Conservation (phyloP, 2,797 vertebrate genomes). For the Urosaurus nigricauda region DNA sequence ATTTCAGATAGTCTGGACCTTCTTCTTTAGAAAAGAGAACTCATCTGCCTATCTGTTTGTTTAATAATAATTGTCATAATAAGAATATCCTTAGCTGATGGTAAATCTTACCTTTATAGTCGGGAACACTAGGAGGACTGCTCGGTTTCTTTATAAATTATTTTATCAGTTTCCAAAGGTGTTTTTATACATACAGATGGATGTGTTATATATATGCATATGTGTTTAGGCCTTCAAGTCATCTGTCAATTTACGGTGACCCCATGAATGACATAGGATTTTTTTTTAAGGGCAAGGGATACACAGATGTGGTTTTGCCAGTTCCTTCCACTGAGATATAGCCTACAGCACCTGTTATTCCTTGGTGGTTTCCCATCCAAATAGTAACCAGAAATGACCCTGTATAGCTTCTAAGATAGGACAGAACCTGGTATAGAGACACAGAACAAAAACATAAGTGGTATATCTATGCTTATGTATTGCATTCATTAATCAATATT, state of each 20-base stretch:
- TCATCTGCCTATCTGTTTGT: neutral
- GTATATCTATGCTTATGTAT: accelerated
- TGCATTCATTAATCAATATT: neutral
- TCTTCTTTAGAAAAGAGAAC: accelerated
- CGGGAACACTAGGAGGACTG: conserved; percentile 35
- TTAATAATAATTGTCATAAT: accelerated
- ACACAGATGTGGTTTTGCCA: too few relatives aligned
- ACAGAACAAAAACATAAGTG: neutral
- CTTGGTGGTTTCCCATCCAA: too few relatives aligned
- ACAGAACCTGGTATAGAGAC: neutral
- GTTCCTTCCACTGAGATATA: too few relatives aligned
- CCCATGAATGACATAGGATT: too few relatives aligned
- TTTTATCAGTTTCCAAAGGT: neutral
- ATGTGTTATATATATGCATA: accelerated
- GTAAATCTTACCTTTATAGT: neutral
- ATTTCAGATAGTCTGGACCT: neutral
- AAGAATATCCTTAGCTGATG: conserved; percentile 11
- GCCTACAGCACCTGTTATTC: too few relatives aligned
- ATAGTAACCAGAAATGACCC: too few relatives aligned
- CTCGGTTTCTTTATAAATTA: neutral
- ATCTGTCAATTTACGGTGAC: too few relatives aligned
- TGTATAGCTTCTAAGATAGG: too few relatives aligned
- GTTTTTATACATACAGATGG: neutral
- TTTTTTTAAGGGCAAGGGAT: too few relatives aligned
- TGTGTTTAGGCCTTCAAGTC: too few relatives aligned